Evolutionary conservation across 2,113 vertebrate genomes (phyloP), one percentile per base, ranked within the genome.

Genomic region (Charadrius vociferus): DNA sequence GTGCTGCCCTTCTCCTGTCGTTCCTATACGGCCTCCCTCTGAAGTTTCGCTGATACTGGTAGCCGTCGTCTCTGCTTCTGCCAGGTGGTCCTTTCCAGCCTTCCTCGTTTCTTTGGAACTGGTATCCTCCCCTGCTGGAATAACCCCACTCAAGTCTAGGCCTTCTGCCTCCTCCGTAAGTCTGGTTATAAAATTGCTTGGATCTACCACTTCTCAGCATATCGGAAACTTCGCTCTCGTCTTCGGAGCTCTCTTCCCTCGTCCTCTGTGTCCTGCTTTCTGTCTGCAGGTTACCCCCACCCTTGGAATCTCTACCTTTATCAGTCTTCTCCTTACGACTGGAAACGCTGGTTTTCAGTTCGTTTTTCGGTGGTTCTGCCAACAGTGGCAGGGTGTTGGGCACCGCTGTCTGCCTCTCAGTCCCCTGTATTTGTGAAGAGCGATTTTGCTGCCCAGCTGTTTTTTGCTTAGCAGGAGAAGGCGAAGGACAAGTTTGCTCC

Each of bases 131-230:
- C 77, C 98, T 96, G 19, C 96, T 96, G 52, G 98, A 92, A 49
- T 97, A 98, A 45, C 95, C 97, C 97, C 98, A 98, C 26, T 98
- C 98, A 10, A 89, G 90, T 79, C 98, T 98, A n/a, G 97, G 97
- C 91, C 98, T 98, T 67, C 98, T 97, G 67, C 97, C 96, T 79
- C 96, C 95, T 56, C 98, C 98, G 0, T 97, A 98, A 39, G 98
- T 98, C 96, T 98, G 98, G 91, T 97, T 98, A 55, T 98, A 98
- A 82, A 98, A 98, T 19, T 99, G 98, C 95, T 98, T 98, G 88
- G 98, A 97, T 88, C 98, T 95, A 3, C 98, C 98, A 6, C 98
- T 98, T 88, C 77, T 98, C 95, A 98, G 90, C 94, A 98, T 98
- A 66, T 98, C 97, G 0, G 98, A 98, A 30, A 98, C 98, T 66